A percentile compares a stretch with the other conserved stretches of the same genome.
These are phyloP conservation scores for Threskiornis aethiopicus DNA, from an alignment of 2,797 vertebrate species.

Conservation along the genomic window DNA sequence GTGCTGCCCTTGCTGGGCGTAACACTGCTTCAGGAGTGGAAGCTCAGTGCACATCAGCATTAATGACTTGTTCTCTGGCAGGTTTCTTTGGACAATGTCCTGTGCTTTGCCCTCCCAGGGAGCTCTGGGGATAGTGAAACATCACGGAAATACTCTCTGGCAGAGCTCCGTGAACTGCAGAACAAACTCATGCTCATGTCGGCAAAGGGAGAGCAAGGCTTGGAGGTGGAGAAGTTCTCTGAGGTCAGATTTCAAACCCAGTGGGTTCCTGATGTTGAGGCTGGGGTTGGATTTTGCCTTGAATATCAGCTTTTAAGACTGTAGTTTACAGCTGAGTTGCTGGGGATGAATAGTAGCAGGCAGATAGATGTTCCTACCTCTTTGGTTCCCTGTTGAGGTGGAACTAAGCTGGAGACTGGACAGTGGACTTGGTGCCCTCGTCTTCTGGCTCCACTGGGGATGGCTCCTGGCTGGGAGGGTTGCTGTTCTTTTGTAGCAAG, in stretches of 20 bases:
- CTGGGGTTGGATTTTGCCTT: not conserved
- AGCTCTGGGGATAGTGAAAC: constrained; percentile 62
- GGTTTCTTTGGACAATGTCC: constrained; percentile 83
- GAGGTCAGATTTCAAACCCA: constrained; percentile 78
- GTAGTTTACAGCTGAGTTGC: not conserved
- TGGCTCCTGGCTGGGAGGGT: not conserved
- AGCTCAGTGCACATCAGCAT: fast-evolving
- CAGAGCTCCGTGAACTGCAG: constrained; percentile 90
- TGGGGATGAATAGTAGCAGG: not conserved
- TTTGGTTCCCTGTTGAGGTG: not conserved
- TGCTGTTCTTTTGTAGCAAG: not conserved
- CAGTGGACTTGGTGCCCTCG: not conserved
- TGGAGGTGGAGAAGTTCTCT: constrained; percentile 89
- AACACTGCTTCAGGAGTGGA: not conserved
- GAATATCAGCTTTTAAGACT: not conserved
- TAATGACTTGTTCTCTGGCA: constrained; percentile 34
- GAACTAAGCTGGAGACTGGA: not conserved
- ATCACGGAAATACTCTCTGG: constrained; percentile 79
- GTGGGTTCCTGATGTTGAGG: not conserved
- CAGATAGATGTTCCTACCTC: not conserved
- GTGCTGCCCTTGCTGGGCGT: not conserved
- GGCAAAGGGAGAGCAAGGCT: constrained; percentile 88
- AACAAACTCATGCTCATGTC: constrained; percentile 99
- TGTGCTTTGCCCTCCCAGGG: constrained; percentile 81
- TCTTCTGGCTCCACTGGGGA: not conserved